These are phyloP conservation scores for Bos indicus DNA, from an alignment of 2,113 vertebrate genomes.

Conservation along the genomic window DNA sequence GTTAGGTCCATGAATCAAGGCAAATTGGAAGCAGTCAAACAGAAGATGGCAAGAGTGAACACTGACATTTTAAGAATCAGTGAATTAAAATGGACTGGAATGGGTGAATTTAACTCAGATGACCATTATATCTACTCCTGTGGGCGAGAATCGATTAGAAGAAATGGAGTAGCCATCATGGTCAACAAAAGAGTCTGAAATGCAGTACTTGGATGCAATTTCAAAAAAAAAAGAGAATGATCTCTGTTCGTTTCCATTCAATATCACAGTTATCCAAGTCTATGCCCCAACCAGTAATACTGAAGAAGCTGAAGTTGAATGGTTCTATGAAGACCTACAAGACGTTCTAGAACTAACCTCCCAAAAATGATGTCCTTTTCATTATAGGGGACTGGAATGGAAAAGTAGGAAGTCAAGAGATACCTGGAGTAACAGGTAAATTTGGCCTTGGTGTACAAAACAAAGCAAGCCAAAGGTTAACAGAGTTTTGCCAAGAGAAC, in stretches of 20 bases:
- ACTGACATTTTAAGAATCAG: not conserved
- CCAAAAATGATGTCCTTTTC: not conserved
- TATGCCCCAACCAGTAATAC: not conserved
- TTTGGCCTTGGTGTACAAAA: not conserved
- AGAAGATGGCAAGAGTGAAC: not conserved
- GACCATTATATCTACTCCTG: not conserved
- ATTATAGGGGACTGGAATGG: not conserved
- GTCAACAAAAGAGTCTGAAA: not conserved
- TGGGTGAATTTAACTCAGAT: not conserved
- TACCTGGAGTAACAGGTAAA: not conserved
- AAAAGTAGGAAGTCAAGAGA: not conserved
- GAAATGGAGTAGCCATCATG: not conserved
- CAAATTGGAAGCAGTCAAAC: not conserved
- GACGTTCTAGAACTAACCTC: not conserved
- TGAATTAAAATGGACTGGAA: not conserved
- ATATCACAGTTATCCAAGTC: not conserved
- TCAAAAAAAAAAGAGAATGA: not conserved
- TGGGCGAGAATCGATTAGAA: not conserved
- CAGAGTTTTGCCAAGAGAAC: not conserved
- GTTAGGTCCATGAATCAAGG: not conserved
- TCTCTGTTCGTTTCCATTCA: not conserved
- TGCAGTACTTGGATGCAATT: not conserved
- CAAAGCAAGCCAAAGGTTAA: not conserved
- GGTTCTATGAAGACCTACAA: not conserved
- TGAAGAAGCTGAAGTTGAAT: not conserved